Percentiles rank a stretch among this genome's conserved stretches.
These are phyloP conservation scores for Aegotheles bennettii DNA, from an alignment of 2,113 vertebrate species.

Conservation along the genomic window DNA sequence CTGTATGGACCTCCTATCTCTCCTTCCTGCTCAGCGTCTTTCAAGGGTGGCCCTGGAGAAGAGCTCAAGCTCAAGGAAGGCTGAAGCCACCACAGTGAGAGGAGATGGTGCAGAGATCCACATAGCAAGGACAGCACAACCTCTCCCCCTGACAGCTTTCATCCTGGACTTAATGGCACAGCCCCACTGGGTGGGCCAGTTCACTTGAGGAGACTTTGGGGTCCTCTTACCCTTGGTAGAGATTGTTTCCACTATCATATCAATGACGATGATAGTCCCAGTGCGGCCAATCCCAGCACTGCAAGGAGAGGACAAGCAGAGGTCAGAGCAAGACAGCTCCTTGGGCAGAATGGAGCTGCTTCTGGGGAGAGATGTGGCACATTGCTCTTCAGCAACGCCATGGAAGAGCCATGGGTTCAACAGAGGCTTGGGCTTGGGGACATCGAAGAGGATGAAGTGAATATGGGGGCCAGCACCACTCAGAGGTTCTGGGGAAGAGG, in stretches of 20 bases:
- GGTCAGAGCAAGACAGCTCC: background rate
- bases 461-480: background rate
- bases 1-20: background rate
- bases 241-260: slow-evolving; percentile 91
- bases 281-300: slow-evolving; percentile 97
- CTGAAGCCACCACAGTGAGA: background rate
- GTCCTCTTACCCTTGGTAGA: slow-evolving; percentile 81
- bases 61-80: background rate
- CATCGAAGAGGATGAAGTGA: background rate
- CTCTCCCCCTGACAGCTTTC: background rate
- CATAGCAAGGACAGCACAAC: background rate
- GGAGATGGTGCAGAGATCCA: background rate
- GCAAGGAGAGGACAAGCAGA: slow-evolving; percentile 54
- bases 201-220: background rate
- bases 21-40: background rate
- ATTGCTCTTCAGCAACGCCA: background rate
- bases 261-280: slow-evolving; percentile 93
- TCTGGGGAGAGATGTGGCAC: background rate
- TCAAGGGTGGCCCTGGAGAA: background rate
- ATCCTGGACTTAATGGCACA: background rate
- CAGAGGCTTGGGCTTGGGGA: background rate
- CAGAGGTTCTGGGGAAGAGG: background rate
- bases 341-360: background rate
- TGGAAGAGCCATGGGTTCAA: background rate
- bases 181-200: background rate